Conservation (phyloP, 2,888 invertebrate genomes). For the Drosophila fungiperda region DNA sequence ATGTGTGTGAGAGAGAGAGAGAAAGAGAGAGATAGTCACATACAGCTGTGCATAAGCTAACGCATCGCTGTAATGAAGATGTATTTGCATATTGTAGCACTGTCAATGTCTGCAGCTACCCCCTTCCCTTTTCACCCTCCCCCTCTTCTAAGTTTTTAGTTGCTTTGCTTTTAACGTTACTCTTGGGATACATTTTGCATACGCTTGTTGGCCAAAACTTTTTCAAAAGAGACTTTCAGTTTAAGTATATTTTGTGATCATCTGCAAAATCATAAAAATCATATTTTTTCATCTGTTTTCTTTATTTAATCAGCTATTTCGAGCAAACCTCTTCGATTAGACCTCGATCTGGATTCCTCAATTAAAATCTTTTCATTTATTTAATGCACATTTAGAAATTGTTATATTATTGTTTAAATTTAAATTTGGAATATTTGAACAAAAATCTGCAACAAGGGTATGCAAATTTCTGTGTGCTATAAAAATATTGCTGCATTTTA, state of each 20-base stretch:
- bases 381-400: too few species aligned
- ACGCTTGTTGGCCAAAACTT: not conserved
- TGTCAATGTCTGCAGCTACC: conserved; percentile 55
- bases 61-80: conserved; percentile 80
- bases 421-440: not conserved
- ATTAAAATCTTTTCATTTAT: too few species aligned
- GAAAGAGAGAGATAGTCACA: conserved; percentile 9
- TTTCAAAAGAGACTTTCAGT: not conserved
- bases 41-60: conserved; percentile 73
- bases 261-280: not conserved
- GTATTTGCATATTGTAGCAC: conserved; percentile 79
- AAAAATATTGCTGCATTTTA: conserved; percentile 53
- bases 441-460: not conserved
- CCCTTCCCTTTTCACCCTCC: not conserved
- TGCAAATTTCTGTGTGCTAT: not conserved
- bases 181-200: conserved; percentile 28
- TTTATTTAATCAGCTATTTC: not conserved
- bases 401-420: not conserved
- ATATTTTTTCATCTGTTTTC: not conserved
- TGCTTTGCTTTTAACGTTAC: conserved; percentile 68
- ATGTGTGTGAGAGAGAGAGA: too few species aligned
- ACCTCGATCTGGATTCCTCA: too few species aligned
- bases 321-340: not conserved
- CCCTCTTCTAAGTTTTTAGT: conserved; percentile 48
- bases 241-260: not conserved